Evolutionary conservation across 2,797 vertebrate genomes (phyloP).

Genomic region (Sparidentex hasta): DNA sequence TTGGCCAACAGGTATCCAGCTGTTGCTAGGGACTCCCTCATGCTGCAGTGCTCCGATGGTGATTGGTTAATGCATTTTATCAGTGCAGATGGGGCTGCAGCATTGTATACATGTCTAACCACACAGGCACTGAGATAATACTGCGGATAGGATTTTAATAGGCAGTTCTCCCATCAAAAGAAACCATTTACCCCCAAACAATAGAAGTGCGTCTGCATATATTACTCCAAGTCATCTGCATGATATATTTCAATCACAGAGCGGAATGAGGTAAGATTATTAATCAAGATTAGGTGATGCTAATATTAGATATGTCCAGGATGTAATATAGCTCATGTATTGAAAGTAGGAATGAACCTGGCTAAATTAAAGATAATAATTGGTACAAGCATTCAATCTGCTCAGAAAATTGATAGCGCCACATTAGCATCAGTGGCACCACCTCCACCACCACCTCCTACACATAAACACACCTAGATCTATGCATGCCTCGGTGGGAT

Average conservation of each 20-base stretch:
- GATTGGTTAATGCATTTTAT: constrained; percentile 56
- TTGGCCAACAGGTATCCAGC: constrained; percentile 62
- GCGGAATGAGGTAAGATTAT: constrained; percentile 77
- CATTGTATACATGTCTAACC: constrained; percentile 46
- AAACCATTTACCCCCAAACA: constrained; percentile 76
- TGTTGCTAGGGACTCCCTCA: constrained; percentile 62
- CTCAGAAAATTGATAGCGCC: constrained; percentile 50
- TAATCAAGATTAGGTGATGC: constrained; percentile 79
- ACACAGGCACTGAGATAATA: constrained; percentile 55
- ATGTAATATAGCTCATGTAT: constrained; percentile 73
- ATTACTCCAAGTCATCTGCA: constrained; percentile 62
- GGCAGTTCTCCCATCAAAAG: constrained; percentile 70
- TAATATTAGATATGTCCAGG: constrained; percentile 74
- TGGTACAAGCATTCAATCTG: constrained; percentile 51
- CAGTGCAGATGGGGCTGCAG: constrained; percentile 15
- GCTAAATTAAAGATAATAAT: constrained; percentile 56
- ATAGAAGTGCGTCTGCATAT: constrained; percentile 57
- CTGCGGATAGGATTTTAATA: constrained; percentile 69
- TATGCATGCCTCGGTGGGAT: constrained; percentile 11
- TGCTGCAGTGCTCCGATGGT: constrained; percentile 19
- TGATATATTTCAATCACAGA: constrained; percentile 72
- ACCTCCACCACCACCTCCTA: constrained; percentile 9
- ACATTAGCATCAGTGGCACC: constrained; percentile 27
- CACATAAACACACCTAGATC: constrained; percentile 18
- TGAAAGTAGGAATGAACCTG: constrained; percentile 63